phyloP scores from a whole-genome alignment of 2,797 vertebrate species.

The Sandelia bainsii region DNA sequence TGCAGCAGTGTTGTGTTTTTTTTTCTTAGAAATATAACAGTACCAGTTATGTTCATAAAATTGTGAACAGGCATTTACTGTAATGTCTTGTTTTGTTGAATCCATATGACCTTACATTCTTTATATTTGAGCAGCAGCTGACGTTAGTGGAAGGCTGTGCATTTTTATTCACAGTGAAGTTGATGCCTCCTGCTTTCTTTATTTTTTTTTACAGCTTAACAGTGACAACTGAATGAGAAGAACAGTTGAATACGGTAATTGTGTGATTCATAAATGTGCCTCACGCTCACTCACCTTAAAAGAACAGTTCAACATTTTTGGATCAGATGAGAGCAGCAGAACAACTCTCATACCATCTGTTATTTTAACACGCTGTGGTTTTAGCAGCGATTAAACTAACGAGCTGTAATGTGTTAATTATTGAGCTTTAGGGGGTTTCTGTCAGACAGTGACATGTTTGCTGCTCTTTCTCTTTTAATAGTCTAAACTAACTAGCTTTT shows the following conservation, averaged over 20 bases:
- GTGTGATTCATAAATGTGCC: background rate
- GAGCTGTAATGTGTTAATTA: background rate
- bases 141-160: constrained; percentile 11
- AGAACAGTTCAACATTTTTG: background rate
- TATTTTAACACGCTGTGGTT: no score
- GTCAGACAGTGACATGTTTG: background rate
- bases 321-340: background rate
- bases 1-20: constrained; percentile 21
- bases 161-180: constrained; percentile 22
- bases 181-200: background rate
- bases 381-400: background rate
- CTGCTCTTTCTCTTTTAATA: background rate
- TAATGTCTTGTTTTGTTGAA: constrained; percentile 10
- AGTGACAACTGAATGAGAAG: background rate
- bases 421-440: background rate
- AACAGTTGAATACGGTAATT: background rate
- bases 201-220: background rate
- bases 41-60: constrained; percentile 5
- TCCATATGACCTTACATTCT: constrained; percentile 1
- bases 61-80: constrained; percentile 1
- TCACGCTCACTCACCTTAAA: constrained; percentile 2
- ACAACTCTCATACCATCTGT: background rate
- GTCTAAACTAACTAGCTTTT: background rate
- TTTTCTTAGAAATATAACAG: constrained; percentile 43
- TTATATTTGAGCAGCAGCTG: constrained; percentile 49